These are phyloP conservation scores for Conus ventricosus DNA, from an alignment of 1,140 invertebrate genomes.

Conservation along the genomic window DNA sequence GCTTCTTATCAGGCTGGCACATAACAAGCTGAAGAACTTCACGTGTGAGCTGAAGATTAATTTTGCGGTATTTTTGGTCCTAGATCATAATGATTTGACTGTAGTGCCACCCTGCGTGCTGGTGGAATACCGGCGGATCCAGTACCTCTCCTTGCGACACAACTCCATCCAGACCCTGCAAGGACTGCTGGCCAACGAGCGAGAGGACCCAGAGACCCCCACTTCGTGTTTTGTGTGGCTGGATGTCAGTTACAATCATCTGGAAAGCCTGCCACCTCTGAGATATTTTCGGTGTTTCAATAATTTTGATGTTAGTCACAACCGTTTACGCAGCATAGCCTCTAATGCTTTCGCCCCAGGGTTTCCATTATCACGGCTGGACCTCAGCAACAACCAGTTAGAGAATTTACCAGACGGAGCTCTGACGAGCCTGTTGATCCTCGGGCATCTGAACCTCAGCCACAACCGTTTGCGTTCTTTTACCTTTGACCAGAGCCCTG, in stretches of 20 bases:
- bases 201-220: not conserved
- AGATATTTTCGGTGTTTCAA: conserved; percentile 1
- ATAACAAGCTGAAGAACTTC: conserved; percentile 29
- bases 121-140: not conserved
- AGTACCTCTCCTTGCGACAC: conserved; percentile 35
- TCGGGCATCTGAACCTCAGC: conserved; percentile 31
- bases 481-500: conserved; percentile 32
- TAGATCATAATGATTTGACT: conserved; percentile 36
- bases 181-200: not conserved
- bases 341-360: conserved; percentile 26
- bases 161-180: conserved; percentile 31
- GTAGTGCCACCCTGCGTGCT: conserved; percentile 33
- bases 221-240: conserved; percentile 10
- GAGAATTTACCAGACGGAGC: not conserved
- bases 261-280: conserved; percentile 19
- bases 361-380: conserved; percentile 6
- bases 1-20: not conserved
- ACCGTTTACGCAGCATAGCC: conserved; percentile 24
- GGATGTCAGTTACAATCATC: conserved; percentile 38
- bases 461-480: conserved; percentile 30
- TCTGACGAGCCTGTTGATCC: not conserved
- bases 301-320: conserved; percentile 40
- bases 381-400: conserved; percentile 38
- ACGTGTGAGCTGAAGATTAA: conserved; percentile 15
- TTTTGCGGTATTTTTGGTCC: conserved; percentile 13